phyloP scores from a whole-genome alignment of 2,888 invertebrate genomes.

The Zygogramma bicolorata region DNA sequence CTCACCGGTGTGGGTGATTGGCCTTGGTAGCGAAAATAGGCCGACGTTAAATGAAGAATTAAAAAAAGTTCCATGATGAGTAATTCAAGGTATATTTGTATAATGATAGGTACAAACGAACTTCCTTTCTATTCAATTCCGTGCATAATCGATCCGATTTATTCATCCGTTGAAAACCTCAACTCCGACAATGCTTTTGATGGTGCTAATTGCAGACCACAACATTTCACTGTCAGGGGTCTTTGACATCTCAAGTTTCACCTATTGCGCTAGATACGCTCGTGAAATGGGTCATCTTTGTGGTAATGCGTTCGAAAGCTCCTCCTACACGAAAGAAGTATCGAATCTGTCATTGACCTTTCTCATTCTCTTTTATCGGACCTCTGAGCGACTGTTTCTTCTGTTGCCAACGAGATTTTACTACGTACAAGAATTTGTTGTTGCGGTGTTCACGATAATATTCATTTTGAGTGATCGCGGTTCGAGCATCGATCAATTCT shows the following conservation, averaged over 20 bases:
- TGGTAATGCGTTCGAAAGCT: conserved; percentile 47
- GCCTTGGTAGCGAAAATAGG: too few species aligned
- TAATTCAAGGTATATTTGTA: too few species aligned
- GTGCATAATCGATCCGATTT: too few species aligned
- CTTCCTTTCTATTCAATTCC: too few species aligned
- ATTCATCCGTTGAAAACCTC: neutral
- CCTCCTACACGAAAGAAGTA: conserved; percentile 49
- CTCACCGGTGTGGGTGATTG: too few species aligned
- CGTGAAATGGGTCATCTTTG: conserved; percentile 51
- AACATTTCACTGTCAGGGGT: conserved; percentile 59
- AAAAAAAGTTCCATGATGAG: too few species aligned
- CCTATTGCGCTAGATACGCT: conserved; percentile 57
- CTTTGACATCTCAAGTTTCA: conserved; percentile 58
- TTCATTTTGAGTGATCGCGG: neutral
- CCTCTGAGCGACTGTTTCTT: conserved; percentile 14
- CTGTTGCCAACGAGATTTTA: neutral
- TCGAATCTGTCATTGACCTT: conserved; percentile 48
- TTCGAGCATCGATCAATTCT: too few species aligned
- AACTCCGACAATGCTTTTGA: conserved; percentile 29
- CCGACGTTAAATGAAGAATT: too few species aligned
- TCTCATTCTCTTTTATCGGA: conserved; percentile 43
- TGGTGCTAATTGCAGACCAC: conserved; percentile 39
- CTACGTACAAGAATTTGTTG: neutral
- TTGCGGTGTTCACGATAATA: neutral
- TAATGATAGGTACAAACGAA: too few species aligned